phyloP scores from a whole-genome alignment of 2,888 invertebrate genomes.

The Xestia rhomboidea region DNA sequence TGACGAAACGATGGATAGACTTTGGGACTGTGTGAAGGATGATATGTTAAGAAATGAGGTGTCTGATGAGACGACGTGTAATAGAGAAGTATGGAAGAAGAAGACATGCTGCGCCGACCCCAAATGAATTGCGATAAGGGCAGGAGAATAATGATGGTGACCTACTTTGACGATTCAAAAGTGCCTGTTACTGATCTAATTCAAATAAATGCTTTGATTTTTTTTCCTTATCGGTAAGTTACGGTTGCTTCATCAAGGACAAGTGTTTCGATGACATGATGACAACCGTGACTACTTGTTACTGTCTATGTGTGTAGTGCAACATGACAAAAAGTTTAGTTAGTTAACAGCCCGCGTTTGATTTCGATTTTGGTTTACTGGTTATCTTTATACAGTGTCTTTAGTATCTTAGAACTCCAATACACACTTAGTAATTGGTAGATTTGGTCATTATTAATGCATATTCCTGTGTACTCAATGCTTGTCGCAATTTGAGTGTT shows the following conservation, averaged over 20 bases:
- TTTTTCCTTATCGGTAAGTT: background rate
- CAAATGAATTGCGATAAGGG: no score
- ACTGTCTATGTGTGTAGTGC: background rate
- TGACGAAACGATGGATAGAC: no score
- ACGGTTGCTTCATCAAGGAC: background rate
- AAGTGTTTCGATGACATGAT: no score
- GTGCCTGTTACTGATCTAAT: background rate
- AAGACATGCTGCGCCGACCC: no score
- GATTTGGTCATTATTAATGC: conserved; percentile 32
- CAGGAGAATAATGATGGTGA: background rate
- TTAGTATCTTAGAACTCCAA: background rate
- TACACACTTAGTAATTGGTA: conserved; percentile 13
- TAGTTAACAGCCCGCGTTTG: background rate
- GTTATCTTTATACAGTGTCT: background rate
- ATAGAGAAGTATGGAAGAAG: background rate
- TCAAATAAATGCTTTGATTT: background rate
- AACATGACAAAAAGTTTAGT: background rate
- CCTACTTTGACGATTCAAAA: background rate
- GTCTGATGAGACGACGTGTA: background rate
- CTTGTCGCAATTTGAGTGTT: background rate
- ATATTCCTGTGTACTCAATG: background rate
- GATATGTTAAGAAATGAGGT: background rate
- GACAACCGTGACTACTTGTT: no score
- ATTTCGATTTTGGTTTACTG: conserved; percentile 9
- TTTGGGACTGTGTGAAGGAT: no score